phyloP scores from a whole-genome alignment of 2,888 invertebrate species.

The Glyphotaelius pellucidus region DNA sequence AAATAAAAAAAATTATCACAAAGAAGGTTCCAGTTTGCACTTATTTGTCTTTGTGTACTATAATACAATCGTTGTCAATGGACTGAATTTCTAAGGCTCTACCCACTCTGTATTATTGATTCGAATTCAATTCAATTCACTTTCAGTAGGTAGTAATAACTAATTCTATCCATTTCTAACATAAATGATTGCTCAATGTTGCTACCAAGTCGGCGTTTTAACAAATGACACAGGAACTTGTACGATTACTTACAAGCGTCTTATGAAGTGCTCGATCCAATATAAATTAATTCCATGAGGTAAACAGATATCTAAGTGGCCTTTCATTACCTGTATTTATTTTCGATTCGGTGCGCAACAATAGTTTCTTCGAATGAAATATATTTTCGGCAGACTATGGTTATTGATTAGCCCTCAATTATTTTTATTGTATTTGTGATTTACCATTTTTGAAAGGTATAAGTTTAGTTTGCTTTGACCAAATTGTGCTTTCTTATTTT shows the following conservation, averaged over 20 bases:
- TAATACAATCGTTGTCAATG: background rate
- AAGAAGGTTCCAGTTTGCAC: background rate
- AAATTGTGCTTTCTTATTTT: too few relatives aligned
- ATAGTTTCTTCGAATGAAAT: background rate
- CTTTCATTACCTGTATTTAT: background rate
- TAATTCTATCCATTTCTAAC: background rate
- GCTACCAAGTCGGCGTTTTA: slow-evolving; percentile 2
- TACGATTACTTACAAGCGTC: background rate
- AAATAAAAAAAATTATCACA: too few relatives aligned
- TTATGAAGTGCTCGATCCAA: background rate
- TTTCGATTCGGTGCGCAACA: background rate
- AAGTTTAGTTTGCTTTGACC: too few relatives aligned
- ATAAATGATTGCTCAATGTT: background rate
- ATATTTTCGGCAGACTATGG: background rate
- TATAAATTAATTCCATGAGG: background rate
- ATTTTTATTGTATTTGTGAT: background rate
- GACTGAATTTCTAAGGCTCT: background rate
- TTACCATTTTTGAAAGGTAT: too few relatives aligned
- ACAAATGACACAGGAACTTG: background rate
- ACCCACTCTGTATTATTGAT: background rate
- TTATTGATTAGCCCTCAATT: background rate
- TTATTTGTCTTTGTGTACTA: background rate
- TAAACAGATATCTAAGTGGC: background rate
- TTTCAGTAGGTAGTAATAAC: background rate
- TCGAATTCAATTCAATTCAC: background rate